Percentiles rank a stretch among this genome's conserved stretches.
These are phyloP conservation scores for Brevimyrus niger DNA, from an alignment of 2,113 vertebrate species.

Conservation along the genomic window DNA sequence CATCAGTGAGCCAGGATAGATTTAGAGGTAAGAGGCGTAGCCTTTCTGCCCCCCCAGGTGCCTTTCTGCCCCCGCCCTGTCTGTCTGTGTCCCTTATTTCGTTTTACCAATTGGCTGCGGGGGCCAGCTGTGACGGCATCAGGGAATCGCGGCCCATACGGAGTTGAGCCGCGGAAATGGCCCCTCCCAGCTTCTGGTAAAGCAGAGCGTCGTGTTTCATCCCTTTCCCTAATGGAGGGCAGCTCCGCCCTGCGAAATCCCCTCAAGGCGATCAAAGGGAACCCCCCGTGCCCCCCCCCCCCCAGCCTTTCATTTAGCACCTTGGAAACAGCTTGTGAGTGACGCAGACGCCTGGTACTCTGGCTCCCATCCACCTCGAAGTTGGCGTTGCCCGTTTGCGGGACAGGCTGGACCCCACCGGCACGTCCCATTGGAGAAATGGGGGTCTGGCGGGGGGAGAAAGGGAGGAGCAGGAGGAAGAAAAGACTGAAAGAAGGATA, in stretches of 20 bases:
- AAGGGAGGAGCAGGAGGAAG: background rate
- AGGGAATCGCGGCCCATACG: background rate
- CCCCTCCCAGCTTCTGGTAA: background rate
- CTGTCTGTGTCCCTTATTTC: background rate
- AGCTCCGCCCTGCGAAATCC: background rate
- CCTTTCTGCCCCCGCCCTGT: background rate
- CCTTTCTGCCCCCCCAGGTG: background rate
- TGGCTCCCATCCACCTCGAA: background rate
- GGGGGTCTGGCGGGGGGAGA: background rate
- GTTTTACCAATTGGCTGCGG: background rate
- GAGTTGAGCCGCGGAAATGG: background rate
- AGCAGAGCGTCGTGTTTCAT: background rate
- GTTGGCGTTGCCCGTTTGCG: background rate
- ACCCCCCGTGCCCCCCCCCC: background rate
- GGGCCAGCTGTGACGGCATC: background rate
- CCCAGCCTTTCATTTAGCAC: background rate
- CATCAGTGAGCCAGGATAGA: background rate
- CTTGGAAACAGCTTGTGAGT: background rate
- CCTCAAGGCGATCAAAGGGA: background rate
- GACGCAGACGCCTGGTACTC: background rate
- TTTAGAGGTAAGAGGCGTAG: slow-evolving; percentile 9
- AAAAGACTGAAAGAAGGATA: background rate
- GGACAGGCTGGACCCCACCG: background rate
- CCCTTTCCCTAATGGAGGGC: background rate
- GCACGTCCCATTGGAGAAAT: background rate